Conservation (phyloP, 2,888 invertebrate genomes). For the Clunio marinus region DNA sequence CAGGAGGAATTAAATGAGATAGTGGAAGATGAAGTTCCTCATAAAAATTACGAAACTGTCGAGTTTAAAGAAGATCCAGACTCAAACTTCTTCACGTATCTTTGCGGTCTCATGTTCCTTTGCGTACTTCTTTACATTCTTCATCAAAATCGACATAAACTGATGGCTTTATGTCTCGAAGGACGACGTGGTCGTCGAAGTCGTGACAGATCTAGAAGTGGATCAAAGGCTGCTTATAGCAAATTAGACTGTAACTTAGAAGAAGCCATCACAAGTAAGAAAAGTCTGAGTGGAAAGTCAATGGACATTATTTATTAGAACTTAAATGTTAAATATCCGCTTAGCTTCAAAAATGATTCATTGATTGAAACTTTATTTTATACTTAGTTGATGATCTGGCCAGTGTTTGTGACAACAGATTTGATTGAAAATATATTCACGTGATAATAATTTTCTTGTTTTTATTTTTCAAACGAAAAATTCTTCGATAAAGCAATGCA, state of each 20-base stretch:
- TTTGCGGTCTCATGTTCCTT: conserved; percentile 59
- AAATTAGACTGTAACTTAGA: conserved; percentile 64
- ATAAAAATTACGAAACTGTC: not conserved
- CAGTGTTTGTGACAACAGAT: no score
- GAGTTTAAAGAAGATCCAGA: conserved; percentile 53
- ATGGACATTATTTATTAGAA: conserved; percentile 37
- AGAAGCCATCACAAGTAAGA: conserved; percentile 56
- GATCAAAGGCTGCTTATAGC: conserved; percentile 61
- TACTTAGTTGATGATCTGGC: no score
- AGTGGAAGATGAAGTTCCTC: not conserved
- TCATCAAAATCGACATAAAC: conserved; percentile 65
- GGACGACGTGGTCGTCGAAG: conserved; percentile 52
- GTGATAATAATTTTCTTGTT: no score
- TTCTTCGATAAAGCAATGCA: no score
- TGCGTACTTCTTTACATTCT: conserved; percentile 59
- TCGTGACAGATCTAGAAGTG: conserved; percentile 53
- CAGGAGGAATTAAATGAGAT: not conserved
- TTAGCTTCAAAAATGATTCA: no score
- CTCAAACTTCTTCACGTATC: conserved; percentile 66
- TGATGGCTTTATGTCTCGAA: conserved; percentile 61
- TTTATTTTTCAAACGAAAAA: no score
- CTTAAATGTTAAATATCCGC: not conserved
- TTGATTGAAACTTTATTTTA: no score
- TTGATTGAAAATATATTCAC: no score
- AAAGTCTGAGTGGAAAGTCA: conserved; percentile 33